Evolutionary conservation across 2,797 vertebrate species (phyloP).

Genomic region (Enteromius radiatus): DNA sequence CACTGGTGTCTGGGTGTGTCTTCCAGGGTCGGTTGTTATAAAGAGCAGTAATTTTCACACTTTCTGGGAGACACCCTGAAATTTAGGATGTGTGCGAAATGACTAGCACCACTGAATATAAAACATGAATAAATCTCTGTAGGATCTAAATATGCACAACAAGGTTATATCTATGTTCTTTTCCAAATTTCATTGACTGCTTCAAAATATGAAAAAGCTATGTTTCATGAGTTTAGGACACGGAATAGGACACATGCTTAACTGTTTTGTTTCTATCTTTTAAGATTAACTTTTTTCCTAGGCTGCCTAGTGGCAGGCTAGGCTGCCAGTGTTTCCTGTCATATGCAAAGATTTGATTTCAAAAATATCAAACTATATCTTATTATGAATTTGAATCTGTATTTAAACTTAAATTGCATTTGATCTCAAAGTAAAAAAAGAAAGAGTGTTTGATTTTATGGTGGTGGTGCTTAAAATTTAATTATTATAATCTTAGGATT

Average conservation of each 20-base stretch:
- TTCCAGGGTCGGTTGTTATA: slow-evolving; percentile 67
- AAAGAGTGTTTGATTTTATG: too few relatives aligned
- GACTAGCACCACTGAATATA: not conserved
- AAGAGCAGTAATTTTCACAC: slow-evolving; percentile 71
- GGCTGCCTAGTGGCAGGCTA: too few relatives aligned
- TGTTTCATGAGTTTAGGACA: not conserved
- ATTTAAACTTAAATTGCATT: not conserved
- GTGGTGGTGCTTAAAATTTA: too few relatives aligned
- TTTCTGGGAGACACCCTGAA: slow-evolving; percentile 52
- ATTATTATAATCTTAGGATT: not conserved
- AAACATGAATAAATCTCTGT: not conserved
- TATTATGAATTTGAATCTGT: not conserved
- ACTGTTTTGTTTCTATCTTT: not conserved
- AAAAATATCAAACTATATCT: not conserved
- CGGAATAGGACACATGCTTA: not conserved
- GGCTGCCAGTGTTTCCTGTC: too few relatives aligned
- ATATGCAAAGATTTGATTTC: too few relatives aligned
- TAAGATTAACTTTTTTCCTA: not conserved
- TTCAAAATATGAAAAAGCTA: not conserved
- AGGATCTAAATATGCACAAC: not conserved
- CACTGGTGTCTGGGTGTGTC: slow-evolving; percentile 71
- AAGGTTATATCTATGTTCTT: not conserved
- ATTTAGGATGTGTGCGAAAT: slow-evolving; percentile 15
- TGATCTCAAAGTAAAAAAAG: not conserved
- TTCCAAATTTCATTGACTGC: not conserved